Conservation (phyloP, 2,113 vertebrate genomes). For the Delphinus delphis region DNA sequence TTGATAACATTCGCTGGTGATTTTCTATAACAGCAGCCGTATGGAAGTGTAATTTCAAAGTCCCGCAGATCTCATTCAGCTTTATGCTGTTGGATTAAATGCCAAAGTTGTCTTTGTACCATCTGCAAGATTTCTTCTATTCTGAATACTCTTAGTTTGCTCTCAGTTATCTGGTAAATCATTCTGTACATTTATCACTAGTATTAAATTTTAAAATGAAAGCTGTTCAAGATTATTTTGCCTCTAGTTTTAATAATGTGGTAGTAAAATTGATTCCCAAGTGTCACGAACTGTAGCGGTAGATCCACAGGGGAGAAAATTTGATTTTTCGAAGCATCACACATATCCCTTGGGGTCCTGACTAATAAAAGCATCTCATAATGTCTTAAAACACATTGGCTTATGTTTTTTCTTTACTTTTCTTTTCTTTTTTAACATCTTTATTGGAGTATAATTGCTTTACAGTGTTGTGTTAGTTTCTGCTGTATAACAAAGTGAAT, state of each 20-base stretch:
- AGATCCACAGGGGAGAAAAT: neutral
- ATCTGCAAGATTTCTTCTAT: slow-evolving; percentile 75
- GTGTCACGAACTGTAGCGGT: neutral
- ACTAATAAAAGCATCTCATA: slow-evolving; percentile 6
- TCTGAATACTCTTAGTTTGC: slow-evolving; percentile 45
- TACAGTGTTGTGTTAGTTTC: too few species aligned
- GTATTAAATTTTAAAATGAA: slow-evolving; percentile 54
- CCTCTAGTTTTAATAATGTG: slow-evolving; percentile 17
- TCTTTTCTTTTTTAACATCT: too few species aligned
- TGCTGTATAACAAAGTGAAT: too few species aligned
- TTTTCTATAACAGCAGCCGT: slow-evolving; percentile 76
- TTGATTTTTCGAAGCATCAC: slow-evolving; percentile 12
- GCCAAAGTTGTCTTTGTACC: slow-evolving; percentile 68
- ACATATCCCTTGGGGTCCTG: neutral
- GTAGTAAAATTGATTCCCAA: slow-evolving; percentile 32
- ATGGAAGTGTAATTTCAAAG: slow-evolving; percentile 80
- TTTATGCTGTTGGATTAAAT: slow-evolving; percentile 73
- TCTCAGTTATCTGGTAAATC: slow-evolving; percentile 38
- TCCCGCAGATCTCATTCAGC: slow-evolving; percentile 77
- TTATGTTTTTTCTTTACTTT: neutral
- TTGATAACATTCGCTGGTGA: slow-evolving; percentile 63
- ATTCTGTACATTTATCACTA: slow-evolving; percentile 34
- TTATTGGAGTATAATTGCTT: too few species aligned
- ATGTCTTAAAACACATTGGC: neutral
- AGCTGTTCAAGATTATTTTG: slow-evolving; percentile 42